Evolutionary conservation across 2,888 invertebrate species (phyloP), one percentile per base, ranked within the genome.

Genomic region (Diaperis boleti): DNA sequence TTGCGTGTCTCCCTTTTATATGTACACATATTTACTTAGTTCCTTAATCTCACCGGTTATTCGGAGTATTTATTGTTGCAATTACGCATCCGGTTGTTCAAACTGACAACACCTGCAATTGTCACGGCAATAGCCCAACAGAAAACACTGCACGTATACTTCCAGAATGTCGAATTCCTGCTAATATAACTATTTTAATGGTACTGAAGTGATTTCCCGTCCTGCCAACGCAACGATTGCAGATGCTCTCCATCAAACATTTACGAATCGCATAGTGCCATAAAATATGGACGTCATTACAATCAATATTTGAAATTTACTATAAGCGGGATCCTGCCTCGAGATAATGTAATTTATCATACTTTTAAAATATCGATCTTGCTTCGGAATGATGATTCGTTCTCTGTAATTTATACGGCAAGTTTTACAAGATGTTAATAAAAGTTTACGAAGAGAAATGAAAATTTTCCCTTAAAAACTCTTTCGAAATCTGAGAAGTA

Each of bases 391-490:
- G 11, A 33, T 33, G 11, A 33, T 33, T 11, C 33, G 6, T 26
- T 26, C 11, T 5, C n/a, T 33, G 10, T 33, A 11, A 33, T 33
- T 33, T 33, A 33, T 33, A 11, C 6, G 11, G 11, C 33, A 33
- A 33, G 33, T 33, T 33, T 13, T 33, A 33, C 33, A 33, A 33
- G 33, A 33, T 33, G 33, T 33, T 33, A 10, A 13, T 33, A 33
- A 33, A 33, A 13, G 10, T 33, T 33, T n/a, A 11, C 10, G 4
- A 33, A 33, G 10, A 33, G 33, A 33, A 33, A 33, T 13, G 11
- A 13, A 33, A 33, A 33, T 33, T 26, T 26, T 26, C n/a, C 26
- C n/a, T 26, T 26, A 26, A 26, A 26, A 26, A 26, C 6, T 26
- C 6, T 8, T 26, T 26, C 26, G 8, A 26, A 26, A 26, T 26